Percentiles rank a stretch among this genome's conserved stretches.
These are phyloP conservation scores for Atethmia centrago DNA, from an alignment of 2,888 invertebrate genomes.

Conservation along the genomic window DNA sequence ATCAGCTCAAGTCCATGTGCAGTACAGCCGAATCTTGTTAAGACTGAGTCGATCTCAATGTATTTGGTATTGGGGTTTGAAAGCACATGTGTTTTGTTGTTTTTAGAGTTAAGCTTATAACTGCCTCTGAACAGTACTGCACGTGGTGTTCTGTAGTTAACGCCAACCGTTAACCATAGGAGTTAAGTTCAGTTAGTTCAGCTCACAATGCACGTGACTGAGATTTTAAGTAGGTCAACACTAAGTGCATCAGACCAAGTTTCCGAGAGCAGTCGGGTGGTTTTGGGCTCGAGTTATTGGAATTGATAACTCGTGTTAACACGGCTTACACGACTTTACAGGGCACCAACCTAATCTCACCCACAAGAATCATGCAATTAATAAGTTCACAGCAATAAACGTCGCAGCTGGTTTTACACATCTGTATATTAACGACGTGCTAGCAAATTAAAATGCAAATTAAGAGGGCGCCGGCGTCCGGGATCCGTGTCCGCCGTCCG, in stretches of 20 bases:
- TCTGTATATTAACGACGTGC: slow-evolving; percentile 64
- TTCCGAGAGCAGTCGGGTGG: slow-evolving; percentile 29
- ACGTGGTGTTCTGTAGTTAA: slow-evolving; percentile 19
- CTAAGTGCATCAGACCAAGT: slow-evolving; percentile 39
- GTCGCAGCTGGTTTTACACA: slow-evolving; percentile 57
- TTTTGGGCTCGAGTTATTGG: slow-evolving; percentile 16
- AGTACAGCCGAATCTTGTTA: not conserved
- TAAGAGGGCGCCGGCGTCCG: slow-evolving; percentile 49
- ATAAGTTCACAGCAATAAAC: slow-evolving; percentile 42
- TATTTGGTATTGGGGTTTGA: not conserved
- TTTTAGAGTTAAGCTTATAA: not conserved
- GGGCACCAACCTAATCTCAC: slow-evolving; percentile 14
- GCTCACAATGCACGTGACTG: slow-evolving; percentile 17
- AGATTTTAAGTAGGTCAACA: slow-evolving; percentile 44
- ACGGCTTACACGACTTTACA: not conserved
- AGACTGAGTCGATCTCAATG: not conserved
- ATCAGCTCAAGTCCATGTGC: not conserved
- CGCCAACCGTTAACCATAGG: slow-evolving; percentile 8
- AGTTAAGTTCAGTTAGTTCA: slow-evolving; percentile 43
- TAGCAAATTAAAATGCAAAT: slow-evolving; percentile 75
- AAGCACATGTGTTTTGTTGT: not conserved
- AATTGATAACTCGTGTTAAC: slow-evolving; percentile 22
- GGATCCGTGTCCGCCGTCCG: slow-evolving; percentile 36
- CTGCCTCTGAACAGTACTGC: not conserved
- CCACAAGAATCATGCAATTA: slow-evolving; percentile 35